These are phyloP conservation scores for Ammospiza maritima DNA, from an alignment of 2,797 vertebrate genomes.

Conservation along the genomic window DNA sequence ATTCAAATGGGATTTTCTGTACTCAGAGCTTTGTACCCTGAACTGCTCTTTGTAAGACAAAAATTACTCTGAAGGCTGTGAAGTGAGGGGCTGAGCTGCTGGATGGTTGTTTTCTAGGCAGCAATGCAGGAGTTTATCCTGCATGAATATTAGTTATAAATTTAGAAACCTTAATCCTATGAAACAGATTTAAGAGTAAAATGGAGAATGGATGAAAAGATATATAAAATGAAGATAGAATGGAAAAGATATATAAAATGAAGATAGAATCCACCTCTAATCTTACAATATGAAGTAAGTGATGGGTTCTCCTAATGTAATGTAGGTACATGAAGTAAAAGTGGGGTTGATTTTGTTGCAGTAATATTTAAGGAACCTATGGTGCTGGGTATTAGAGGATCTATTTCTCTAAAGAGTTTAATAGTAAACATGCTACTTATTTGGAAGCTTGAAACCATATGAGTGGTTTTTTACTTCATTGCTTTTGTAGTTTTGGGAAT, in stretches of 20 bases:
- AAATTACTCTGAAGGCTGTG: conserved; percentile 4
- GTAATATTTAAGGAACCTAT: neutral
- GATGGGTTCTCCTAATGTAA: neutral
- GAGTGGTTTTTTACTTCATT: neutral
- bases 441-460: neutral
- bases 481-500: neutral
- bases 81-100: neutral
- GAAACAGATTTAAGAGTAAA: neutral
- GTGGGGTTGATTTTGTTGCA: neutral
- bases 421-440: neutral
- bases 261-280: neutral
- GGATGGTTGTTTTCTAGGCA: neutral
- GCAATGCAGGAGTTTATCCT: neutral
- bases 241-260: neutral
- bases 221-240: neutral
- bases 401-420: neutral
- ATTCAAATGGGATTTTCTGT: conserved; percentile 63
- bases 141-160: neutral
- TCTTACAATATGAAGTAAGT: neutral
- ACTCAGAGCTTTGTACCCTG: neutral
- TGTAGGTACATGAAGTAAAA: neutral
- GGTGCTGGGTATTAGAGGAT: neutral
- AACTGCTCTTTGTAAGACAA: conserved; percentile 12
- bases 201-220: neutral
- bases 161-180: conserved; percentile 5